Evolutionary conservation across 2,888 invertebrate genomes (phyloP).

Genomic region (Dryococelus australis): DNA sequence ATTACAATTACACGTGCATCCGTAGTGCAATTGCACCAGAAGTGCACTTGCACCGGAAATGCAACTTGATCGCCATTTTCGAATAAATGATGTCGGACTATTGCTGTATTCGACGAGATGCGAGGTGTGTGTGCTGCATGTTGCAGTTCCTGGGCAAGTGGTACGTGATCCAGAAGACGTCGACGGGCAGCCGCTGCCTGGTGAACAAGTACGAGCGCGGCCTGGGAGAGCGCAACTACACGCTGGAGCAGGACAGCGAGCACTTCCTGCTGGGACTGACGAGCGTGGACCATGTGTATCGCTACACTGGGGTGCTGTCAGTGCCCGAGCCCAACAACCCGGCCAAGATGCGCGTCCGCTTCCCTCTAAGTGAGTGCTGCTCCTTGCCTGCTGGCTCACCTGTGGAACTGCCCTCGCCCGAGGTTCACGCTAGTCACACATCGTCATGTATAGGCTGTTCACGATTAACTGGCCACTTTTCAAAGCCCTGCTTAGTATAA

Average conservation of each 20-base stretch:
- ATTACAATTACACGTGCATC: too few relatives aligned
- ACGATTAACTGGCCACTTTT: too few relatives aligned
- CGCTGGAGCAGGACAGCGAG: slow-evolving; percentile 76
- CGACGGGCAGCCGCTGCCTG: slow-evolving; percentile 80
- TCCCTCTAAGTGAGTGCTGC: slow-evolving; percentile 79
- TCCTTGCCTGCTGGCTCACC: too few relatives aligned
- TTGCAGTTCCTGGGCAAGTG: slow-evolving; percentile 78
- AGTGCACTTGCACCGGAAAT: too few relatives aligned
- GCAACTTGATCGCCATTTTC: too few relatives aligned
- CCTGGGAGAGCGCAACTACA: slow-evolving; percentile 72
- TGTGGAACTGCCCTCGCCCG: too few relatives aligned
- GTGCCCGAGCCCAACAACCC: slow-evolving; percentile 63
- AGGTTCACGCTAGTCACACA: too few relatives aligned
- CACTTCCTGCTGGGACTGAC: slow-evolving; percentile 69
- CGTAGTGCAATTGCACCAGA: too few relatives aligned
- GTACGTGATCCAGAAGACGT: slow-evolving; percentile 85
- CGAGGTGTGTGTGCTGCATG: slow-evolving; percentile 26
- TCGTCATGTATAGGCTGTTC: too few relatives aligned
- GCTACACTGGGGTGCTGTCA: slow-evolving; percentile 74
- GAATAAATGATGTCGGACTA: too few relatives aligned
- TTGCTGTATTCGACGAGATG: neutral
- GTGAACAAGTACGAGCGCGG: slow-evolving; percentile 77
- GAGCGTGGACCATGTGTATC: slow-evolving; percentile 80
- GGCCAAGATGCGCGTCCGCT: slow-evolving; percentile 76
- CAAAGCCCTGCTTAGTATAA: too few relatives aligned